Percentiles rank a stretch among this genome's conserved stretches.
Conservation (phyloP, 2,888 invertebrate genomes). For the Catocala sponsa region DNA sequence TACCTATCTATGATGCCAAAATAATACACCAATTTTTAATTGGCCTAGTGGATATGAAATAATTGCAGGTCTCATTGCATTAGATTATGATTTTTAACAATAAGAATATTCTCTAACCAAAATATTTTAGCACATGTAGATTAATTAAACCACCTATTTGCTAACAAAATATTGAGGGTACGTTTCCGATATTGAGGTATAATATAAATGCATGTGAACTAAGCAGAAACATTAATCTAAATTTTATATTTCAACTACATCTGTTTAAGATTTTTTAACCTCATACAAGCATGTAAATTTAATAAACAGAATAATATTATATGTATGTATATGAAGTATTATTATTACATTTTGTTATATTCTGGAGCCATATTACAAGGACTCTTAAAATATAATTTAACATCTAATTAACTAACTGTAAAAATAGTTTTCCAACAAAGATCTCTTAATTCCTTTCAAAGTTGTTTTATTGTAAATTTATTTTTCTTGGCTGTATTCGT, state of each 20-base stretch:
- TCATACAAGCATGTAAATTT: slow-evolving; percentile 58
- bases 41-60: slow-evolving; percentile 44
- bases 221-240: slow-evolving; percentile 55
- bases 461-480: slow-evolving; percentile 38
- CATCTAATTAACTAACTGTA: slow-evolving; percentile 57
- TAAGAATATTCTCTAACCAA: slow-evolving; percentile 43
- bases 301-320: slow-evolving; percentile 48
- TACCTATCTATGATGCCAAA: slow-evolving; percentile 24
- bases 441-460: slow-evolving; percentile 50
- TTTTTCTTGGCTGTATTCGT: not conserved
- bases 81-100: slow-evolving; percentile 35
- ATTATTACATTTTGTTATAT: slow-evolving; percentile 47
- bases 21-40: slow-evolving; percentile 50
- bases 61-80: slow-evolving; percentile 39
- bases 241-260: slow-evolving; percentile 50
- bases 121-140: slow-evolving; percentile 35
- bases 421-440: slow-evolving; percentile 64
- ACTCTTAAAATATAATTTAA: slow-evolving; percentile 56
- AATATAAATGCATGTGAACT: slow-evolving; percentile 59
- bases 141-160: slow-evolving; percentile 35
- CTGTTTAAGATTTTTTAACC: slow-evolving; percentile 47
- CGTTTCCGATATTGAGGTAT: slow-evolving; percentile 41
- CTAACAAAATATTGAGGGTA: slow-evolving; percentile 43
- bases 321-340: slow-evolving; percentile 41
- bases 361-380: slow-evolving; percentile 56